These are phyloP conservation scores for Gasterosteus nipponicus DNA, from an alignment of 2,113 vertebrate genomes.

Conservation along the genomic window DNA sequence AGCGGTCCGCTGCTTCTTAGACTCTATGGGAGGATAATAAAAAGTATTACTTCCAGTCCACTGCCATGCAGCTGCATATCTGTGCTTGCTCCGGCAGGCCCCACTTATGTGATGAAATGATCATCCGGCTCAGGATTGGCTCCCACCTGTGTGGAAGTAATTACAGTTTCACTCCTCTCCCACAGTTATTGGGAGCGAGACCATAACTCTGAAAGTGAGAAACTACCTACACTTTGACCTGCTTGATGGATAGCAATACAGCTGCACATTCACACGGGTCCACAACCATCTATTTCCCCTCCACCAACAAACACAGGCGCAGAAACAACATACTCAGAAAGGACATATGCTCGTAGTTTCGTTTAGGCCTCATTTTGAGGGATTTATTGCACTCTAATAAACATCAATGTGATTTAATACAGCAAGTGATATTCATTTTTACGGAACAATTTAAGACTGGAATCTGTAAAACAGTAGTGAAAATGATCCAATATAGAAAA, in stretches of 20 bases:
- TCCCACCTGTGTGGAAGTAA: constrained; percentile 59
- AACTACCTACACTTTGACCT: constrained; percentile 3
- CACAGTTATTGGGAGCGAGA: constrained; percentile 19
- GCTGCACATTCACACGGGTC: background rate
- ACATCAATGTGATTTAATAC: constrained; percentile 79
- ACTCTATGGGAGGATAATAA: constrained; percentile 7
- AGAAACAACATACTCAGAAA: constrained; percentile 27
- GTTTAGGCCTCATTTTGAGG: constrained; percentile 74
- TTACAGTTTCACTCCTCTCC: constrained; percentile 49
- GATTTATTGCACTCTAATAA: constrained; percentile 74
- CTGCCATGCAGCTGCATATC: constrained; percentile 37
- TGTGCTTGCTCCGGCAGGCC: constrained; percentile 45
- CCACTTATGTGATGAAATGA: constrained; percentile 39
- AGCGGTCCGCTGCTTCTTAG: background rate
- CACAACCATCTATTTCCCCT: background rate
- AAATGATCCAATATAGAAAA: constrained; percentile 63
- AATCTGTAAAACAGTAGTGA: constrained; percentile 58
- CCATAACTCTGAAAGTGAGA: constrained; percentile 37
- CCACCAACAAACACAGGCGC: background rate
- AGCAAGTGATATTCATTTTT: constrained; percentile 47
- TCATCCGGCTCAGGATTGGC: constrained; percentile 47
- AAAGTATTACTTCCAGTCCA: constrained; percentile 25
- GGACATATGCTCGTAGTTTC: constrained; percentile 10
- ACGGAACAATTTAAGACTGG: constrained; percentile 59
- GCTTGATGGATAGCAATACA: background rate